Conservation (phyloP, 2,113 vertebrate genomes). For the Acrocephalus kingi region DNA sequence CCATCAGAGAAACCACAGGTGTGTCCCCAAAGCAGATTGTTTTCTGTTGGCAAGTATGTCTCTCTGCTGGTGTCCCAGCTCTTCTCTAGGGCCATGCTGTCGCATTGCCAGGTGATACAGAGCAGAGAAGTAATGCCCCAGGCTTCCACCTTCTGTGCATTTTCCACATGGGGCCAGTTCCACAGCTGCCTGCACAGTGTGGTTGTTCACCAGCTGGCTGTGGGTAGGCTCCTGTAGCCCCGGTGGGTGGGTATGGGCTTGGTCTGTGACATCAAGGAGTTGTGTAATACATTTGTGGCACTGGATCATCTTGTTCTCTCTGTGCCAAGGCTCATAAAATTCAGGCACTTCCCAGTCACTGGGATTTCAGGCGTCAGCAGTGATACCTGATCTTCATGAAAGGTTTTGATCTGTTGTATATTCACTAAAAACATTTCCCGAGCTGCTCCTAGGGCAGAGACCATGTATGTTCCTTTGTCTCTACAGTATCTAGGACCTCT, state of each 20-base stretch:
- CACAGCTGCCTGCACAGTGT: not conserved
- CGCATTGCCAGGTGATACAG: not conserved
- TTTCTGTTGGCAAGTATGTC: not conserved
- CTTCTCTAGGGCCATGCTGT: not conserved
- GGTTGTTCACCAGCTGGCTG: not conserved
- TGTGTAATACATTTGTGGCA: not conserved
- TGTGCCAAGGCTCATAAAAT: not conserved
- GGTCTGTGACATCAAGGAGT: not conserved
- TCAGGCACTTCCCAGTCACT: not conserved
- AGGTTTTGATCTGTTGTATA: not conserved
- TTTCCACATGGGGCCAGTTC: not conserved
- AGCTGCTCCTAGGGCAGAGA: not conserved
- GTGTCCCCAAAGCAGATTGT: not conserved
- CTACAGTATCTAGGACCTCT: not conserved
- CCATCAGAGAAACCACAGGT: not conserved
- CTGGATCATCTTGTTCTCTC: not conserved
- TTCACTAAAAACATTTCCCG: not conserved
- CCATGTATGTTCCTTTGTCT: not conserved
- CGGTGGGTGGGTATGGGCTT: not conserved
- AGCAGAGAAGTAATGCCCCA: not conserved
- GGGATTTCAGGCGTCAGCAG: not conserved
- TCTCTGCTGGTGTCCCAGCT: not conserved
- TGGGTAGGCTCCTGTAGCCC: not conserved
- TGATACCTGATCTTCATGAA: not conserved
- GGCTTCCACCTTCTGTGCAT: not conserved